These are phyloP conservation scores for Thalassarche chlororhynchos DNA, from an alignment of 2,113 vertebrate genomes.

Conservation along the genomic window DNA sequence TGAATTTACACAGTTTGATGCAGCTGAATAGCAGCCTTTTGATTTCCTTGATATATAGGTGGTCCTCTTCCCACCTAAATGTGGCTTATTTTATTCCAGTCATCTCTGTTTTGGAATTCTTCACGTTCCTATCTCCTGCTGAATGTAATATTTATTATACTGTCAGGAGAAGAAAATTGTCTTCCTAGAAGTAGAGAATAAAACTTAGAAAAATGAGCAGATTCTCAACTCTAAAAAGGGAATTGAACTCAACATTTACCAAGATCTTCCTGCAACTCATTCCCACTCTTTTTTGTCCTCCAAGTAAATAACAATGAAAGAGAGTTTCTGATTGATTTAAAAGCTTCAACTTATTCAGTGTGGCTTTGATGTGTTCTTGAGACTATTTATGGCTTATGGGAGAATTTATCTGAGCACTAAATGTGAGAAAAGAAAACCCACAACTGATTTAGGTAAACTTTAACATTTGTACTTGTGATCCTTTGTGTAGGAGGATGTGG, in stretches of 20 bases:
- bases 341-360: background rate
- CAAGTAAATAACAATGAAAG: background rate
- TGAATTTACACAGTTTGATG: background rate
- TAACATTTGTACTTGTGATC: background rate
- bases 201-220: background rate
- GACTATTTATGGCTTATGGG: background rate
- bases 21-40: background rate
- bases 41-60: background rate
- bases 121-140: background rate
- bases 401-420: background rate
- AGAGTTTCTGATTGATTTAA: background rate
- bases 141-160: background rate
- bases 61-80: background rate
- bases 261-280: background rate
- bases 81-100: background rate
- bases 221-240: background rate
- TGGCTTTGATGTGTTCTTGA: background rate
- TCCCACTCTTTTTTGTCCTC: background rate
- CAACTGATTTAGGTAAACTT: background rate
- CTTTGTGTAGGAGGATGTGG: conserved; percentile 19
- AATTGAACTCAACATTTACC: background rate
- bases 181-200: background rate
- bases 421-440: background rate
- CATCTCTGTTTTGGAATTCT: background rate
- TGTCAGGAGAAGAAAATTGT: background rate